Evolutionary conservation across 2,888 invertebrate species (phyloP).

Genomic region (Ichneumoninae sp.): DNA sequence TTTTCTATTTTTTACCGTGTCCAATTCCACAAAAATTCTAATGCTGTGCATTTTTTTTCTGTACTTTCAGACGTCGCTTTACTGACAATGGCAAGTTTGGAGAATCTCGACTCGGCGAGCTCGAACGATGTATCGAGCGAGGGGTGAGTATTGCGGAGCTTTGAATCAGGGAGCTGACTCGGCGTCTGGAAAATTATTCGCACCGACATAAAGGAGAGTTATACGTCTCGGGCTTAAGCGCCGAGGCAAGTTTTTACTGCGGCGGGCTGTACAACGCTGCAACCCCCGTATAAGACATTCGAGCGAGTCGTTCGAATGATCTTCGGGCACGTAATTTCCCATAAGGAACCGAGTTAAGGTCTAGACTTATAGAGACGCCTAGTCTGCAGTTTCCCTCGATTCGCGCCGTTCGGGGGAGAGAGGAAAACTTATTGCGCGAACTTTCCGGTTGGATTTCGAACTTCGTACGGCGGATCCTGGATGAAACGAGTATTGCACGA

Average conservation of each 20-base stretch:
- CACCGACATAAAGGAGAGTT: not conserved
- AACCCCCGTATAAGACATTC: conserved; percentile 1
- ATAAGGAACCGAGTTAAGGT: conserved; percentile 9
- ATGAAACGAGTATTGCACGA: conserved; percentile 19
- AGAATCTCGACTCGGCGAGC: conserved; percentile 37
- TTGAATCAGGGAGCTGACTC: not conserved
- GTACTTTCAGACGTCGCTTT: conserved; percentile 60
- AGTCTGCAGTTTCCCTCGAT: conserved; percentile 8
- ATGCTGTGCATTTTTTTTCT: conserved; percentile 12
- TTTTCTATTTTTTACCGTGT: not conserved
- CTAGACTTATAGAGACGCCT: not conserved
- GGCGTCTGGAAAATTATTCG: conserved; percentile 17
- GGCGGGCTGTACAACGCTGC: not conserved
- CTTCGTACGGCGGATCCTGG: not conserved
- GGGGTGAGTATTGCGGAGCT: conserved; percentile 46
- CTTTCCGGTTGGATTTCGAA: conserved; percentile 19
- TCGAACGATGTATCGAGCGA: conserved; percentile 51
- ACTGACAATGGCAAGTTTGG: conserved; percentile 58
- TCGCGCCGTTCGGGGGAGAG: not conserved
- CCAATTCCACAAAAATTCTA: not conserved
- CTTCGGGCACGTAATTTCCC: conserved; percentile 19
- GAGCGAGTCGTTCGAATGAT: not conserved
- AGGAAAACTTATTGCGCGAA: conserved; percentile 15
- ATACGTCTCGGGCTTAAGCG: not conserved
- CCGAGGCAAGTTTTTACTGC: conserved; percentile 11